These are phyloP conservation scores for Nesometra sesokonis DNA, from an alignment of 35 echinoderm and acorn worm genomes.

Conservation along the genomic window DNA sequence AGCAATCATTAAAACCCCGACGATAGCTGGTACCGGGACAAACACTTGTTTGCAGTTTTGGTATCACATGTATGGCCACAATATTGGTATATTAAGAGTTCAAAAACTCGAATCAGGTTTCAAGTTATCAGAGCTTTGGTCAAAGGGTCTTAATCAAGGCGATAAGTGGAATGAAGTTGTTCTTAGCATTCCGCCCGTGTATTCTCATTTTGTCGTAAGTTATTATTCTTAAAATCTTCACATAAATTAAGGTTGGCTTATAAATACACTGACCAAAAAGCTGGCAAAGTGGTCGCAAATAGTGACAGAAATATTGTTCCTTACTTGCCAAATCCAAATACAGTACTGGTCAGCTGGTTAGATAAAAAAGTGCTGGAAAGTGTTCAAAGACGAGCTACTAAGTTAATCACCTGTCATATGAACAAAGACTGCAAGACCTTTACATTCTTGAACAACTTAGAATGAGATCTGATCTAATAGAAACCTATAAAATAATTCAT, in stretches of 20 bases:
- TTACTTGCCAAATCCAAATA: neutral
- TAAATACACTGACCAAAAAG: too few species aligned
- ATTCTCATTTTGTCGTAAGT: constrained; percentile 8
- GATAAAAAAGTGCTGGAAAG: too few species aligned
- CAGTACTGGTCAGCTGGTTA: neutral
- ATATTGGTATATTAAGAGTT: constrained; percentile 23
- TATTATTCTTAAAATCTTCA: too few species aligned
- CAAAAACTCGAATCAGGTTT: neutral
- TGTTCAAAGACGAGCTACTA: too few species aligned
- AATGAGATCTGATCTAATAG: too few species aligned
- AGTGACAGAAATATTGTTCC: neutral
- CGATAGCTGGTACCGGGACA: neutral
- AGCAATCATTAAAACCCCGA: constrained; percentile 30
- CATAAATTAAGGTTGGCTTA: too few species aligned
- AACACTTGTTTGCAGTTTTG: constrained; percentile 65
- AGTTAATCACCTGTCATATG: too few species aligned
- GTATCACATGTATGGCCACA: constrained; percentile 65
- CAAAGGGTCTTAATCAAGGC: constrained; percentile 11
- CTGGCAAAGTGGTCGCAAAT: neutral
- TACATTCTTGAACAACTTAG: too few species aligned
- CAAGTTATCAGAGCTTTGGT: neutral
- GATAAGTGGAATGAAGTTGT: constrained; percentile 8
- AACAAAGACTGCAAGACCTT: too few species aligned
- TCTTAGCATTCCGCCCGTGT: constrained; percentile 1
- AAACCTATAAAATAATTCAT: too few species aligned